A percentile compares a stretch with the other conserved stretches of the same genome.
phyloP scores from a whole-genome alignment of 2,888 invertebrate species.

The Clusia tigrina region DNA sequence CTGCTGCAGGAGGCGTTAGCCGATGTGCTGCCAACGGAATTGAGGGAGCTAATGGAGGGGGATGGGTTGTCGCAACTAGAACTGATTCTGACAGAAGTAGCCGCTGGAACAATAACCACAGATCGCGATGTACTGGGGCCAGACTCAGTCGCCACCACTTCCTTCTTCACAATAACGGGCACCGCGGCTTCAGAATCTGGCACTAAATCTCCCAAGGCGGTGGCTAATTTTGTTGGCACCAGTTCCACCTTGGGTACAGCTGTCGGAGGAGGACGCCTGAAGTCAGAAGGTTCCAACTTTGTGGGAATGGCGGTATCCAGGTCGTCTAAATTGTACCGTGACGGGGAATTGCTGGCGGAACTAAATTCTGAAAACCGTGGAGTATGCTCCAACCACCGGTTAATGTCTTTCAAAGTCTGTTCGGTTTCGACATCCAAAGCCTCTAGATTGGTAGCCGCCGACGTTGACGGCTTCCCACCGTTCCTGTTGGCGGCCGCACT shows the following conservation, averaged over 20 bases:
- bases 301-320: constrained; percentile 65
- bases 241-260: constrained; percentile 62
- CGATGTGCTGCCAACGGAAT: constrained; percentile 60
- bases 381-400: constrained; percentile 87
- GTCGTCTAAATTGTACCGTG: constrained; percentile 74
- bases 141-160: constrained; percentile 43
- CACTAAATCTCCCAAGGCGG: constrained; percentile 67
- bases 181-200: constrained; percentile 47
- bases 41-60: constrained; percentile 57
- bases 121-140: constrained; percentile 38
- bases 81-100: constrained; percentile 45
- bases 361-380: constrained; percentile 79
- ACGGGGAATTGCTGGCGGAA: constrained; percentile 80
- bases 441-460: constrained; percentile 66
- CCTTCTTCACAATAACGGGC: constrained; percentile 39
- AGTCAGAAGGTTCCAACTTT: constrained; percentile 64
- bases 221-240: constrained; percentile 63
- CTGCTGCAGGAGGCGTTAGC: constrained; percentile 57
- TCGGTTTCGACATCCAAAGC: constrained; percentile 77
- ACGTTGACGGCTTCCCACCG: constrained; percentile 23
- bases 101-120: constrained; percentile 27
- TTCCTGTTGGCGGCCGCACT: constrained; percentile 35
- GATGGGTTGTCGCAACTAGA: constrained; percentile 60
- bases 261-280: constrained; percentile 65
- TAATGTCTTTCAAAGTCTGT: constrained; percentile 78